Conservation (phyloP, 2,797 vertebrate species). For the Halcyon chelicuti region DNA sequence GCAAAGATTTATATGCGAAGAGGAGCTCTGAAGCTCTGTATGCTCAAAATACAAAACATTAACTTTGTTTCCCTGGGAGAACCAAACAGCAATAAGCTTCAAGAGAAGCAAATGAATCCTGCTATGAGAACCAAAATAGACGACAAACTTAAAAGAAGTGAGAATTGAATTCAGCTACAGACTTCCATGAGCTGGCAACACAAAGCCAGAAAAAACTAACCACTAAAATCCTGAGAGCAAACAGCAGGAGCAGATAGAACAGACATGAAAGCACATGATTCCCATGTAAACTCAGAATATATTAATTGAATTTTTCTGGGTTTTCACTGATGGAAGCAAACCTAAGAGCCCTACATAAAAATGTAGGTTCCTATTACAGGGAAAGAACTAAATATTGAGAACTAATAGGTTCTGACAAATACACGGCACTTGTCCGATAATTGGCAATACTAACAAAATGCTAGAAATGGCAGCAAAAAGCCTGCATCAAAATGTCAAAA, state of each 20-base stretch:
- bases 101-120: background rate
- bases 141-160: background rate
- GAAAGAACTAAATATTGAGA: background rate
- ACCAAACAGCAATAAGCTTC: background rate
- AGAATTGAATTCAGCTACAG: conserved; percentile 14
- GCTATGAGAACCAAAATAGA: background rate
- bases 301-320: background rate
- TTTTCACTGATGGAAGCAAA: background rate
- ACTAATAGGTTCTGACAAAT: background rate
- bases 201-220: background rate
- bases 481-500: background rate
- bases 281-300: background rate
- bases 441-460: background rate
- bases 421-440: background rate
- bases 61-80: background rate
- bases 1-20: background rate
- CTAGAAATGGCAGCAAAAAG: background rate
- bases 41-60: background rate
- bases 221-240: background rate
- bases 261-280: background rate
- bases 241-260: background rate
- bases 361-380: background rate
- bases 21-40: background rate
- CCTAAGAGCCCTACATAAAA: background rate
- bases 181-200: background rate